Percentiles rank a stretch among this genome's conserved stretches.
Evolutionary conservation across 2,888 invertebrate genomes (phyloP).

Genomic region (Busseola fusca): DNA sequence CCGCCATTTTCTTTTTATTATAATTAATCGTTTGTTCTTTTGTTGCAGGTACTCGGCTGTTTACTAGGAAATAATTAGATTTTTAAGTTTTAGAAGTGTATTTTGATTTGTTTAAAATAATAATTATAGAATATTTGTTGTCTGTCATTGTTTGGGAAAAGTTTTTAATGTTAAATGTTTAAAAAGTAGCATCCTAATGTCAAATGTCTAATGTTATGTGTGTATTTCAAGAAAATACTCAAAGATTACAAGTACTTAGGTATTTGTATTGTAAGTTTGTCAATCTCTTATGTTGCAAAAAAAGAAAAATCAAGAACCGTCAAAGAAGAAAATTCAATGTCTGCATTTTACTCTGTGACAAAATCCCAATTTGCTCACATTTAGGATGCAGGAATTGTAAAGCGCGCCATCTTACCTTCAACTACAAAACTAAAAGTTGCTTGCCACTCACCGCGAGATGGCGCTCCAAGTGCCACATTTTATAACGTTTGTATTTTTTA

Average conservation of each 20-base stretch:
- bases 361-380: slow-evolving; percentile 56
- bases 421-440: slow-evolving; percentile 39
- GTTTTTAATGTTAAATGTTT: neutral
- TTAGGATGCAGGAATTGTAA: slow-evolving; percentile 70
- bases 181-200: neutral
- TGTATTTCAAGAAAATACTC: neutral
- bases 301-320: neutral
- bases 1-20: slow-evolving; percentile 60
- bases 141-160: neutral
- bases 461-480: slow-evolving; percentile 45
- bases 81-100: slow-evolving; percentile 9
- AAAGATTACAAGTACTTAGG: neutral
- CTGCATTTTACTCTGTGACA: slow-evolving; percentile 71
- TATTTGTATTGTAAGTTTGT: neutral
- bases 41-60: slow-evolving; percentile 68
- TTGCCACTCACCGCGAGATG: slow-evolving; percentile 70
- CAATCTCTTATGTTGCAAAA: too few species aligned
- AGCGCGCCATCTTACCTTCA: slow-evolving; percentile 61
- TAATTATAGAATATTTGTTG: too few species aligned
- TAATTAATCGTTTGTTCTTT: slow-evolving; percentile 66
- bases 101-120: slow-evolving; percentile 19
- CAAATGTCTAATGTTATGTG: too few species aligned
- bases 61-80: slow-evolving; percentile 42
- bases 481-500: slow-evolving; percentile 26
- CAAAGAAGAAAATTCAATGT: slow-evolving; percentile 48